Conservation (phyloP, 2,113 vertebrate genomes). For the Notothenia coriiceps region DNA sequence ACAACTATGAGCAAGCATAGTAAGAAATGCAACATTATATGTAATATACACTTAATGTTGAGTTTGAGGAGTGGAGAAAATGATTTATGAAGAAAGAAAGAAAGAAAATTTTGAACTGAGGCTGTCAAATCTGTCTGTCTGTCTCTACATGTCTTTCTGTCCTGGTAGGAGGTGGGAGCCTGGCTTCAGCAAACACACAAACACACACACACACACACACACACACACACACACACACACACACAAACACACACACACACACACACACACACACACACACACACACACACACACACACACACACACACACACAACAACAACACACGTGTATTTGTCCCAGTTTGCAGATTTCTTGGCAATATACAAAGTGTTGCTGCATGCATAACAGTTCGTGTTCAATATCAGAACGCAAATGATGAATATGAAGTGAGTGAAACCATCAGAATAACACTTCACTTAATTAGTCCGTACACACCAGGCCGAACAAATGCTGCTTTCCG, state of each 20-base stretch:
- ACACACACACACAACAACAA: slow-evolving; percentile 6
- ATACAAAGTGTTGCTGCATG: slow-evolving; percentile 83
- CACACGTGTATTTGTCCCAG: slow-evolving; percentile 68
- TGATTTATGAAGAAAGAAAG: not conserved
- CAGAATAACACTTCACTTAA: slow-evolving; percentile 85
- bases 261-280: not conserved
- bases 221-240: too few species aligned
- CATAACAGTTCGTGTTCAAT: slow-evolving; percentile 84
- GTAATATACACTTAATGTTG: too few species aligned
- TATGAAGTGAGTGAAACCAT: slow-evolving; percentile 82
- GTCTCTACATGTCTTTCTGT: slow-evolving; percentile 41
- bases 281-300: not conserved
- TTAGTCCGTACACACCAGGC: slow-evolving; percentile 78
- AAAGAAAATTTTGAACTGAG: not conserved
- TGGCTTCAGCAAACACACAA: slow-evolving; percentile 28
- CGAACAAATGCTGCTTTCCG: slow-evolving; percentile 79
- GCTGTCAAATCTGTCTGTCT: not conserved
- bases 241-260: not conserved
- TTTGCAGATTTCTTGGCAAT: slow-evolving; percentile 82
- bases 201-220: slow-evolving; percentile 18
- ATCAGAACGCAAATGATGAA: slow-evolving; percentile 79
- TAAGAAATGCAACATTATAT: not conserved
- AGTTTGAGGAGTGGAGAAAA: not conserved
- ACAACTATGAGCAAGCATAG: not conserved
- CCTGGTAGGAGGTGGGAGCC: slow-evolving; percentile 53